phyloP scores from a whole-genome alignment of 1,140 invertebrate genomes.

The Drosophila rhopaloa region DNA sequence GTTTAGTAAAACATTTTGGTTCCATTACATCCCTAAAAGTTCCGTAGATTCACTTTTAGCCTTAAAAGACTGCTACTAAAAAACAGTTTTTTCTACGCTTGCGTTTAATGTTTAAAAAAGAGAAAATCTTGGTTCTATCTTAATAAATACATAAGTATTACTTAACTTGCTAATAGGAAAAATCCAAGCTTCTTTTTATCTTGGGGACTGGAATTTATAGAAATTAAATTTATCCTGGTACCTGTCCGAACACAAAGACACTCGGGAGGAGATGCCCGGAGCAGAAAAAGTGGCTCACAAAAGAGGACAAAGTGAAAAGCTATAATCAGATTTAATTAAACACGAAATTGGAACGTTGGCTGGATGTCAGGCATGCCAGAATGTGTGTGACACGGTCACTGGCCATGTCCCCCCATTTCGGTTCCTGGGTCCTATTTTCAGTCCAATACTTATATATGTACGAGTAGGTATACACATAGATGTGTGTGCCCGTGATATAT shows the following conservation, averaged over 20 bases:
- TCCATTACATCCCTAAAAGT: background rate
- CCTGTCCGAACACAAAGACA: slow-evolving; percentile 10
- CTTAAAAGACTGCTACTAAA: too few relatives aligned
- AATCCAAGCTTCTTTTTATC: background rate
- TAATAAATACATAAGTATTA: too few relatives aligned
- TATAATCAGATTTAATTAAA: slow-evolving; percentile 83
- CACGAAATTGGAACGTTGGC: slow-evolving; percentile 73
- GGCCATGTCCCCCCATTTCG: slow-evolving; percentile 41
- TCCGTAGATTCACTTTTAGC: too few relatives aligned
- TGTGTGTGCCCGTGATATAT: slow-evolving; percentile 21
- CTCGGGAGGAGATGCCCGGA: slow-evolving; percentile 31
- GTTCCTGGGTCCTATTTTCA: slow-evolving; percentile 26
- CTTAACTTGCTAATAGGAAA: background rate
- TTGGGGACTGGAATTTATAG: slow-evolving; percentile 24
- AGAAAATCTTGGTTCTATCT: too few relatives aligned
- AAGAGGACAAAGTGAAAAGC: slow-evolving; percentile 64
- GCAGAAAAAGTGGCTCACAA: slow-evolving; percentile 32
- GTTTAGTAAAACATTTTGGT: background rate
- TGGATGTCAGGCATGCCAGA: slow-evolving; percentile 42
- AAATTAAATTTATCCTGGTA: slow-evolving; percentile 14
- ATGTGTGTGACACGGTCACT: slow-evolving; percentile 62
- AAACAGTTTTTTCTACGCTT: too few relatives aligned
- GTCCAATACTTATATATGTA: slow-evolving; percentile 1
- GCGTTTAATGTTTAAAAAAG: too few relatives aligned
- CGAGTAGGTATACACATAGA: background rate